phyloP scores from a whole-genome alignment of 2,113 vertebrate species.

The Fukomys damarensis region DNA sequence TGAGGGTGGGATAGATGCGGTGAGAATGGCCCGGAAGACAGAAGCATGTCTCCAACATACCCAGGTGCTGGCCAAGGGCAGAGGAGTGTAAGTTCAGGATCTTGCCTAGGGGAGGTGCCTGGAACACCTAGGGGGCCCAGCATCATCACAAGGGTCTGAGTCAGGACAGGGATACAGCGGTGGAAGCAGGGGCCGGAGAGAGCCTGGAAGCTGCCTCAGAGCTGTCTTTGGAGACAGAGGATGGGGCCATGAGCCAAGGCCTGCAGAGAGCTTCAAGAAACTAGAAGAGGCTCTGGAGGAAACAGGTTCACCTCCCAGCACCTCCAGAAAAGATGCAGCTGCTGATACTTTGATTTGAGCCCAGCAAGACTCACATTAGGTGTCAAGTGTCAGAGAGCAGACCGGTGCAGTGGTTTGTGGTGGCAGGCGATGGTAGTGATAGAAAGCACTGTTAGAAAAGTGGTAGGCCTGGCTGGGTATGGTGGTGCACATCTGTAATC shows the following conservation, averaged over 20 bases:
- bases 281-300: neutral
- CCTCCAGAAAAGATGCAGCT: neutral
- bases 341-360: neutral
- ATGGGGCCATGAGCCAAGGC: neutral
- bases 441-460: neutral
- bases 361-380: neutral
- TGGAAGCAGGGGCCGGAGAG: neutral
- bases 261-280: neutral
- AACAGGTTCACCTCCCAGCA: neutral
- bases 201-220: neutral
- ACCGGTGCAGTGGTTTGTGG: neutral
- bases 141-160: neutral
- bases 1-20: neutral
- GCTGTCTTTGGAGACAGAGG: neutral
- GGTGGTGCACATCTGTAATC: neutral
- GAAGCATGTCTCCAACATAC: neutral
- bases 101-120: neutral
- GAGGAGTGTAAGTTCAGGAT: too few relatives aligned
- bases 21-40: neutral
- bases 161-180: neutral
- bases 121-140: neutral
- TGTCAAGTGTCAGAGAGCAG: neutral
- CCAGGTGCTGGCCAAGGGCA: neutral
- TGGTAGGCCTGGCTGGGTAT: neutral
- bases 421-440: neutral